Base-by-base conservation (phyloP, 2,797 vertebrate species). In the Fistularia tabacaria region DNA sequence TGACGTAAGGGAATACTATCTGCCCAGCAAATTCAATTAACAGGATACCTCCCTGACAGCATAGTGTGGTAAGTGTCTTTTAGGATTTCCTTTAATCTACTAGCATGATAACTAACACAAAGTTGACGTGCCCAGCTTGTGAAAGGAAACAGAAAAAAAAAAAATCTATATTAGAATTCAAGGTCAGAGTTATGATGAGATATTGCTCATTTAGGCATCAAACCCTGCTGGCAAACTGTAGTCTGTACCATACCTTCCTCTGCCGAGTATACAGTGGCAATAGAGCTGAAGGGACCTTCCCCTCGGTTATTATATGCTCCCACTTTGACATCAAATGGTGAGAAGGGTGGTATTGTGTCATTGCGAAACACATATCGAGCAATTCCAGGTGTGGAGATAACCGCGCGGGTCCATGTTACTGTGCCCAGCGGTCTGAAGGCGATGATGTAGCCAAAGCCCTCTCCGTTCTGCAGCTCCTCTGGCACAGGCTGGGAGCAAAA, bases 401-500 rank as follows among this genome's bases (percentile, higher is more conserved):
- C 91, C 0, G 93, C 94, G 44, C 95, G 91, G 9, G 94, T 97
- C 96, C 96, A 98, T 0, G 89, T 96, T 38, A 90, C 89, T 6
- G 87, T 80, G 46, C 92, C 91, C 45, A 80, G 77, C 0, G 93
- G 93, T 8, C 96, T 92, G 83, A 97, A 95, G 49, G 95, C 95
- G 5, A 97, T 92, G 37, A 97, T 94, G 66, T 98, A 98, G 6
- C 96, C 95, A 1, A 97, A 98, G 3, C 95, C 94, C 62, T 94
- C 95, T 25, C 94, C 96, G 0, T 97, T 98, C 81, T 98, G 96
- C 57, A 97, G 71, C 73, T 98, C 96, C 81, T 98, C 96, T 0
- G 96, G 90, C 67, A 98, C 87, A 54, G 95, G 95, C 96, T 98
- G 87, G 70, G 85, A 75, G 82, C 82, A 63, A 90, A 91, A 91